Evolutionary conservation across 2,888 invertebrate species (phyloP).

Genomic region (Chorisops tibialis): DNA sequence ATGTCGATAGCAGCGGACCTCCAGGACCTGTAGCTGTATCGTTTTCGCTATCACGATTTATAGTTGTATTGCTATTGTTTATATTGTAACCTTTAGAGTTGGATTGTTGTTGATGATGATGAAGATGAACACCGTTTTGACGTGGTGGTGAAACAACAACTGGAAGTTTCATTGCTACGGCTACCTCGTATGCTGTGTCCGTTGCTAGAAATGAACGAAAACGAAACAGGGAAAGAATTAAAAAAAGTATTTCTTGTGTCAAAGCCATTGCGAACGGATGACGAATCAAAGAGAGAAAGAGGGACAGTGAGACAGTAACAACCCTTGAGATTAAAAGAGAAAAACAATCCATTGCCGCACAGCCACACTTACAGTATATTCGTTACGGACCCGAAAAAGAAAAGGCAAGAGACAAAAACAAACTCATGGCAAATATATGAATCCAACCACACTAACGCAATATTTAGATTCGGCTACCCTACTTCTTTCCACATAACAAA

Average conservation of each 20-base stretch:
- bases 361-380: too few relatives aligned
- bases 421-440: too few relatives aligned
- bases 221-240: conserved; percentile 22
- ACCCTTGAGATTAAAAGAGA: conserved; percentile 6
- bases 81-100: background rate
- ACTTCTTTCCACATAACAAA: background rate
- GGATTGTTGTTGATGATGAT: conserved; percentile 15
- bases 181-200: conserved; percentile 34
- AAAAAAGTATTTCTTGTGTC: background rate
- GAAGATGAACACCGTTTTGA: conserved; percentile 30
- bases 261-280: background rate
- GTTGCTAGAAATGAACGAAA: conserved; percentile 26
- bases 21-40: conserved; percentile 33
- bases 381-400: too few relatives aligned
- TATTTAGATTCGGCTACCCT: too few relatives aligned
- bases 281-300: background rate
- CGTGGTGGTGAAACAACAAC: conserved; percentile 34
- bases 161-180: conserved; percentile 36
- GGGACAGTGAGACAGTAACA: background rate
- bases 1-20: conserved; percentile 41
- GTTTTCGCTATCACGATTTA: conserved; percentile 13
- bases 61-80: background rate
- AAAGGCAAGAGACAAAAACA: too few relatives aligned
- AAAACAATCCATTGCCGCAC: background rate
- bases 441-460: too few relatives aligned